Conservation (phyloP, 2,113 vertebrate species). For the Lepisosteus osseus region DNA sequence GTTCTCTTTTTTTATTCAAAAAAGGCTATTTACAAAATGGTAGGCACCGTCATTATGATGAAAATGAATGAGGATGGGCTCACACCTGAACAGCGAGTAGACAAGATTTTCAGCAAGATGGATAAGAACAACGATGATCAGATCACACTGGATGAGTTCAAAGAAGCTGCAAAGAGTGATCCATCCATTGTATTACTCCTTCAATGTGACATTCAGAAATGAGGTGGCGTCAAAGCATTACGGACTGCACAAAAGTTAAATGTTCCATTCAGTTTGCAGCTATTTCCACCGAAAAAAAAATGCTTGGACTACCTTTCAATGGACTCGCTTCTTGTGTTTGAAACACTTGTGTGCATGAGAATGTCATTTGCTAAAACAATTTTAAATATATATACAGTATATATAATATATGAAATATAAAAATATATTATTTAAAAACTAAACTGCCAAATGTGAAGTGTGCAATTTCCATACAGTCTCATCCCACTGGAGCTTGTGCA, state of each 20-base stretch:
- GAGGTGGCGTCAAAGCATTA: slow-evolving; percentile 65
- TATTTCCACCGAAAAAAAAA: slow-evolving; percentile 75
- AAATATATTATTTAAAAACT: slow-evolving; percentile 65
- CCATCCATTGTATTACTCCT: slow-evolving; percentile 98
- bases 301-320: slow-evolving; percentile 99
- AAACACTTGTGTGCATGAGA: slow-evolving; percentile 99
- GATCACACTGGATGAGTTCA: slow-evolving; percentile 97
- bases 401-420: slow-evolving; percentile 61
- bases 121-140: slow-evolving; percentile 99
- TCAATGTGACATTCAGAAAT: slow-evolving; percentile 99
- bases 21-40: slow-evolving; percentile 99
- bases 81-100: slow-evolving; percentile 92
- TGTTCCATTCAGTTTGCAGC: slow-evolving; percentile 99
- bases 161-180: slow-evolving; percentile 97
- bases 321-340: slow-evolving; percentile 99
- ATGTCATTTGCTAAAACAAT: slow-evolving; percentile 97
- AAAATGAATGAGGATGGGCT: slow-evolving; percentile 98
- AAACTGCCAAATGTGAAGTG: slow-evolving; percentile 88
- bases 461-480: slow-evolving; percentile 82
- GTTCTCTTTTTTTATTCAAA: slow-evolving; percentile 23
- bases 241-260: slow-evolving; percentile 90
- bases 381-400: slow-evolving; percentile 74
- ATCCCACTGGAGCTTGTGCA: slow-evolving; percentile 82
- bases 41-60: slow-evolving; percentile 99
- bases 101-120: slow-evolving; percentile 99